Evolutionary conservation across 2,113 vertebrate species (phyloP), one percentile per base, ranked within the genome.

Genomic region (Malurus elegans): DNA sequence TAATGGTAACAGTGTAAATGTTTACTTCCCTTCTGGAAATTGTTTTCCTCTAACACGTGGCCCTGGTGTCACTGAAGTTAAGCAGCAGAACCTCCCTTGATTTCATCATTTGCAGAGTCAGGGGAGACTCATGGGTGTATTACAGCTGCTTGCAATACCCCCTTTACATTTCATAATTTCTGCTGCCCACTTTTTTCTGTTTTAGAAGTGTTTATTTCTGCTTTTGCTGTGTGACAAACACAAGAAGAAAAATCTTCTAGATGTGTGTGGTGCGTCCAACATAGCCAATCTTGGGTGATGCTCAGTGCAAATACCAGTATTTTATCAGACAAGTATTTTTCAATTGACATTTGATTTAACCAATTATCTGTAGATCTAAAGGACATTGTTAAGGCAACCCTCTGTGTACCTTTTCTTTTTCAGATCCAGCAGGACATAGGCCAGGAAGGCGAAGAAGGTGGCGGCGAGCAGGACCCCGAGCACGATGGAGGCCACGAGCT

Each of bases 321-420:
- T 51, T 90, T 12, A 25, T 19, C 57, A 32, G 24, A 2, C 8
- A 24, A 21, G 18, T 19, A 23, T 28, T 84, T 86, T 45, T 62
- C 9, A 16, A 14, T 5, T 54, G 56, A 15, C 58, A 12, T 90
- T 79, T 45, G 67, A 93, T 73, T n/a, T 45, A 51, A 45, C 26
- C 72, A 54, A 14, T 4, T 60, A 92, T 29, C 34, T 67, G 24
- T 12, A 38, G 42, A 53, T 76, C 17, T 34, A 24, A 86, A 61
- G 34, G 38, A 2, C 17, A 3, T 3, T 2, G 70, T 15, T 31
- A 2, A 57, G 32, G 40, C 31, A 44, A 73, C 65, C 14, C 60
- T 69, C 18, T n/a, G 9, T 31, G 74, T 89, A 97, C 88, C 96
- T 96, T 86, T 96, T 98, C 97, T 93, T 97, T 86, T 90, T 78